These are phyloP conservation scores for Beris morrisii DNA, from an alignment of 2,888 invertebrate species.

Conservation along the genomic window DNA sequence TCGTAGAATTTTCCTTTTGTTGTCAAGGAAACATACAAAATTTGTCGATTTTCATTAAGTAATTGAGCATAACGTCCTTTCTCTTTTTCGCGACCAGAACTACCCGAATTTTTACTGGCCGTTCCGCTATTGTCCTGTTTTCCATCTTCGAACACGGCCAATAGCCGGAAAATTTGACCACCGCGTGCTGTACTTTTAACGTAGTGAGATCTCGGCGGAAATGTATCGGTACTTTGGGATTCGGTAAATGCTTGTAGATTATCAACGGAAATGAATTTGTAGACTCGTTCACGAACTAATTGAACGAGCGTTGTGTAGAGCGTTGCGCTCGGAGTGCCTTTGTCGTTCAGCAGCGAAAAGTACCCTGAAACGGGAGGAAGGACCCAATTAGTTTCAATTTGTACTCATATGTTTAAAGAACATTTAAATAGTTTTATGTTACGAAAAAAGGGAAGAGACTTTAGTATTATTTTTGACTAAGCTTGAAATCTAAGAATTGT, in stretches of 20 bases:
- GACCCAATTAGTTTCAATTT: neutral
- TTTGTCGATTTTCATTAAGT: slow-evolving; percentile 71
- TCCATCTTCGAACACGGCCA: slow-evolving; percentile 76
- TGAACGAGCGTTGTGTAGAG: slow-evolving; percentile 67
- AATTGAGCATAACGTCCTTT: slow-evolving; percentile 70
- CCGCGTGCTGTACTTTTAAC: slow-evolving; percentile 71
- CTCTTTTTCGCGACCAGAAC: slow-evolving; percentile 53
- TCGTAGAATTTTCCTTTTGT: slow-evolving; percentile 76
- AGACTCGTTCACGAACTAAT: slow-evolving; percentile 68
- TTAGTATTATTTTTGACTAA: too few species aligned
- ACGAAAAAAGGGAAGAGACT: too few species aligned
- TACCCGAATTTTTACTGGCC: slow-evolving; percentile 36
- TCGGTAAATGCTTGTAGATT: slow-evolving; percentile 56
- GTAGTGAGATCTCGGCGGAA: slow-evolving; percentile 57
- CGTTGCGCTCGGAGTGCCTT: slow-evolving; percentile 67
- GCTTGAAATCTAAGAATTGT: too few species aligned
- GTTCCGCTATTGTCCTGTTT: slow-evolving; percentile 42
- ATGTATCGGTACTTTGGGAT: slow-evolving; percentile 48
- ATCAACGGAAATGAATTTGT: slow-evolving; percentile 56
- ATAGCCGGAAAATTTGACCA: slow-evolving; percentile 71
- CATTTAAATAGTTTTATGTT: too few species aligned
- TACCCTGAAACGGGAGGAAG: slow-evolving; percentile 60
- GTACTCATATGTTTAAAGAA: too few species aligned
- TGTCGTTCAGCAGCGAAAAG: slow-evolving; percentile 69
- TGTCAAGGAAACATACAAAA: slow-evolving; percentile 73